Evolutionary conservation across 2,797 vertebrate genomes (phyloP).

Genomic region (Ptychobarbus kaznakovi): DNA sequence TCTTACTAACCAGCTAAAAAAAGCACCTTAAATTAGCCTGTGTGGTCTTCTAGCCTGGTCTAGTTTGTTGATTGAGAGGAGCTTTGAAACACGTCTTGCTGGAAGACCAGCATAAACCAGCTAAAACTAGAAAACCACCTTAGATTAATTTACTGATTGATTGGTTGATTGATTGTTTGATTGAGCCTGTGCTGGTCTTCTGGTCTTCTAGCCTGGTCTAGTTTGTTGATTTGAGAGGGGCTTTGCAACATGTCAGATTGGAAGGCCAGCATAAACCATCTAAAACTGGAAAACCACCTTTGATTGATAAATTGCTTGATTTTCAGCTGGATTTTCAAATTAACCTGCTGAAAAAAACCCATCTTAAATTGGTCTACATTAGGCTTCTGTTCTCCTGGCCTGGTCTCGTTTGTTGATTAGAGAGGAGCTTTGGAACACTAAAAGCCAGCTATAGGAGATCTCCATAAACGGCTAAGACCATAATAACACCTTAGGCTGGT

Average conservation of each 20-base stretch:
- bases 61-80: neutral
- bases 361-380: neutral
- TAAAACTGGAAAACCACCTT: neutral
- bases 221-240: neutral
- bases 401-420: neutral
- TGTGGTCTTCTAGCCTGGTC: neutral
- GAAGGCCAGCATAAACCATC: neutral
- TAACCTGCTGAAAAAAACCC: neutral
- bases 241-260: neutral
- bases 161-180: neutral
- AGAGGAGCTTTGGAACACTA: neutral
- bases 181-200: too few relatives aligned
- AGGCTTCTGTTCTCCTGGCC: neutral
- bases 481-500: neutral
- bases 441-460: neutral
- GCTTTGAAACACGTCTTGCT: neutral
- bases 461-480: neutral
- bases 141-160: too few relatives aligned
- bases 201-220: neutral
- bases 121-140: neutral
- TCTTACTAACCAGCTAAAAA: neutral
- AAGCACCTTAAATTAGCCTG: neutral
- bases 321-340: neutral
- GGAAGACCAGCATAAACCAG: neutral
- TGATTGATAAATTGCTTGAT: neutral